Percentiles rank a stretch among this genome's conserved stretches.
These are phyloP conservation scores for Intellagama lesueurii DNA, from an alignment of 2,797 vertebrate genomes.

Conservation along the genomic window DNA sequence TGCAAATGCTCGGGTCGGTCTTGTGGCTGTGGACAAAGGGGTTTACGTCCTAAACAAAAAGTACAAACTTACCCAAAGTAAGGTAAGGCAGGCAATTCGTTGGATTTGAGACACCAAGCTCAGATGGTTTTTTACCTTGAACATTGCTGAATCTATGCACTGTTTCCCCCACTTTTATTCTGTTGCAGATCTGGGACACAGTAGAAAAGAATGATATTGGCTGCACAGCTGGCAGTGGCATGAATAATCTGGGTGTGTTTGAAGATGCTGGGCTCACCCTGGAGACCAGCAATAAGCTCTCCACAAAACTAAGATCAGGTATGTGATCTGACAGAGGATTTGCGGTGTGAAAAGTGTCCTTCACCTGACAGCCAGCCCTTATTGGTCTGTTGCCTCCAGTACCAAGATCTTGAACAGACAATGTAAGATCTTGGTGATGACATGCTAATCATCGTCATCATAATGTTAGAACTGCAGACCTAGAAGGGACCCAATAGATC, in stretches of 20 bases:
- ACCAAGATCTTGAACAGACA: neutral
- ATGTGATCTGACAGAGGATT: neutral
- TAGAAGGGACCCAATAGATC: too few relatives aligned
- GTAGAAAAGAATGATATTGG: conserved; percentile 86
- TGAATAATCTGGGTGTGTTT: conserved; percentile 83
- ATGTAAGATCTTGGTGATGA: neutral
- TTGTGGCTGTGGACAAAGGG: conserved; percentile 89
- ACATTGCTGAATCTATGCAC: neutral
- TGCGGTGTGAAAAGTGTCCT: neutral
- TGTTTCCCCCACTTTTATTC: neutral
- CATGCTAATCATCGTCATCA: too few relatives aligned
- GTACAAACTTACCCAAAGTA: conserved; percentile 83
- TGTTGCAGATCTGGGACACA: conserved; percentile 84
- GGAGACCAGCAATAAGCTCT: conserved; percentile 61
- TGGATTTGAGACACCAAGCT: too few relatives aligned
- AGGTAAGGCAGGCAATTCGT: conserved; percentile 66
- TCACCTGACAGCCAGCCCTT: neutral
- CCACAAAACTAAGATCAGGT: conserved; percentile 78
- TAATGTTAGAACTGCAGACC: too few relatives aligned
- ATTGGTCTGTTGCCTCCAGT: neutral
- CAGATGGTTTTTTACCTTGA: too few relatives aligned
- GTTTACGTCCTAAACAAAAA: conserved; percentile 87
- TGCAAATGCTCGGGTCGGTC: conserved; percentile 78
- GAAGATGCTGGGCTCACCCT: conserved; percentile 85
- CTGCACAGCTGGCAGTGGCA: conserved; percentile 87